Conservation (phyloP, 2,888 invertebrate species). For the Ypsolopha scabrella region DNA sequence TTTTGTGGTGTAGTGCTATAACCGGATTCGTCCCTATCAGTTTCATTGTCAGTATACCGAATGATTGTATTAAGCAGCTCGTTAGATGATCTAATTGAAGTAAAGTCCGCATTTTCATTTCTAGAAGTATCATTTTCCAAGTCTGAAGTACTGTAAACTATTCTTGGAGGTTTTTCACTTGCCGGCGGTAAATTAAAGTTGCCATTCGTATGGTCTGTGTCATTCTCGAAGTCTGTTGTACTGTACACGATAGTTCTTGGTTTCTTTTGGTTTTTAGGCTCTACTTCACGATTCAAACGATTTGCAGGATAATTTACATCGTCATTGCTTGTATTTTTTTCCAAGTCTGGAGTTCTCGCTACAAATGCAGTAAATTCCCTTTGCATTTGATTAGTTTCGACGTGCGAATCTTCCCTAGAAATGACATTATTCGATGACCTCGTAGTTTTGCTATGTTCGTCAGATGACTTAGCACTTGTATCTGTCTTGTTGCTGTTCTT, state of each 20-base stretch:
- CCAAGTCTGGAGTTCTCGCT: too few species aligned
- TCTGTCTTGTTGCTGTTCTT: slow-evolving; percentile 17
- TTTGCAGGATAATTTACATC: too few species aligned
- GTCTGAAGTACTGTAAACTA: neutral
- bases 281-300: too few species aligned
- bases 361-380: too few species aligned
- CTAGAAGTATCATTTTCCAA: slow-evolving; percentile 2
- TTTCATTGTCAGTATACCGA: slow-evolving; percentile 10
- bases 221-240: neutral
- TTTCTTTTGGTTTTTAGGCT: slow-evolving; percentile 10
- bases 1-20: too few species aligned
- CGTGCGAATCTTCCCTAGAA: neutral
- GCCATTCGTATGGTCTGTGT: neutral
- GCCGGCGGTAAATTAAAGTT: too few species aligned
- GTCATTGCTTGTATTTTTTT: too few species aligned
- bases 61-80: slow-evolving; percentile 8
- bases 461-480: slow-evolving; percentile 13
- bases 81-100: slow-evolving; percentile 1
- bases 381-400: neutral
- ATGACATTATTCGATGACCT: slow-evolving; percentile 10
- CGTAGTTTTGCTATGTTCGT: neutral
- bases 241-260: neutral
- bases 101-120: neutral
- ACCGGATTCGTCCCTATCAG: slow-evolving; percentile 1
- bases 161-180: neutral